Base-by-base conservation (phyloP, 2,888 invertebrate genomes). In the Luperina nickerlii region DNA sequence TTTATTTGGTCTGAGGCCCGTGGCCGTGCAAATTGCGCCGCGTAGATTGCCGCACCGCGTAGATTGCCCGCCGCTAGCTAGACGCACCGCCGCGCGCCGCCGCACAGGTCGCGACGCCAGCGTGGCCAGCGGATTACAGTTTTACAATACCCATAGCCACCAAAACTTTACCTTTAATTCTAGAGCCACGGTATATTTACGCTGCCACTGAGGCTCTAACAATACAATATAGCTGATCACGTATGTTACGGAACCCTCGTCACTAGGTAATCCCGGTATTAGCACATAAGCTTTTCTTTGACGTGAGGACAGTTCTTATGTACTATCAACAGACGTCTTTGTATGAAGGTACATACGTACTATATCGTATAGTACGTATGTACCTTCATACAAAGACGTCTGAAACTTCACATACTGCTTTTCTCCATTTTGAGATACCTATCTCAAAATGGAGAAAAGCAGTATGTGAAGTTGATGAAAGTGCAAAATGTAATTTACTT, bases 181-280 rank as follows among this genome's bases (percentile, higher is more conserved):
- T 38, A 38, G 38, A 9, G 45, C 45, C 45, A 13, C 45, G 11
- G 45, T 45, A 2, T 32, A 63, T 45, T 3, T 15, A 54, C n/a
- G 15, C 7, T 18, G 18, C 5, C 18, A 5, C 6, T 62, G 1
- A 48, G 5, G 20, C 24, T 11, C 18, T 24, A 11, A 67, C 54
- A 63, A 78, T 51, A 51, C 42, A 32, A 54, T 57, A 57, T 45
- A 60, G 11, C 20, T 42, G 8, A 45, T 67, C 48, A 69, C 42
- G 48, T 79, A 24, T 13, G 18, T 51, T 32, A 20, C 13, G 8
- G 45, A 27, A 62, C 71, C 84, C 15, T 71, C 67, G 38, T 71
- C 81, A 42, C 62, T 18, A 38, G 9, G 38, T 84, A 81, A 84
- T 84, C 71, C 62, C 71, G 32, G 15, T 54, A 60, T 15, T 84